Conservation (phyloP, 2,113 vertebrate genomes). For the Astur gentilis region DNA sequence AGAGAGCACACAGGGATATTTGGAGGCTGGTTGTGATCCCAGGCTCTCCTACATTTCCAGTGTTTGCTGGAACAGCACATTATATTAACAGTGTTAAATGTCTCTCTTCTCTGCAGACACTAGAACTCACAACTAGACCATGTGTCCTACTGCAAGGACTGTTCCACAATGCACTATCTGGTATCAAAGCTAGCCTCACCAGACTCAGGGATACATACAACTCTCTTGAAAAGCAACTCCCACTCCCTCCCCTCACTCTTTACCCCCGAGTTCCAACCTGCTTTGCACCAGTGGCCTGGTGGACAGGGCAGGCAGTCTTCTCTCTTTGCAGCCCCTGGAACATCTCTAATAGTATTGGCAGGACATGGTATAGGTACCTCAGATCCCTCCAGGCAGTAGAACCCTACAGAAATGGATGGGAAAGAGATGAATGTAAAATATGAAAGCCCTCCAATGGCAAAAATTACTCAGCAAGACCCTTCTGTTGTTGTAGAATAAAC, state of each 20-base stretch:
- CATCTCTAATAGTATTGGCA: conserved; percentile 73
- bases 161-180: fast-evolving
- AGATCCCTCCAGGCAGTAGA: conserved; percentile 84
- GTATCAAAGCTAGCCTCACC: background rate
- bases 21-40: background rate
- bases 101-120: background rate
- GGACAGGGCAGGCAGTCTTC: conserved; percentile 86
- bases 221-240: background rate
- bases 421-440: background rate
- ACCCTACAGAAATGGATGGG: conserved; percentile 63
- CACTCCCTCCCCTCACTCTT: background rate
- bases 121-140: background rate
- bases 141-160: background rate
- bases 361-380: conserved; percentile 76
- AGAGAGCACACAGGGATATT: background rate
- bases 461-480: background rate
- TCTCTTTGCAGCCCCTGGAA: conserved; percentile 70
- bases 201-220: too few relatives aligned
- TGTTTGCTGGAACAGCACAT: background rate
- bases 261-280: conserved; percentile 53
- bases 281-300: conserved; percentile 80
- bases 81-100: too few relatives aligned
- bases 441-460: background rate
- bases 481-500: background rate
- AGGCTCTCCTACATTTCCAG: background rate